These are phyloP conservation scores for Ophiodon elongatus DNA, from an alignment of 2,113 vertebrate species.

Conservation along the genomic window DNA sequence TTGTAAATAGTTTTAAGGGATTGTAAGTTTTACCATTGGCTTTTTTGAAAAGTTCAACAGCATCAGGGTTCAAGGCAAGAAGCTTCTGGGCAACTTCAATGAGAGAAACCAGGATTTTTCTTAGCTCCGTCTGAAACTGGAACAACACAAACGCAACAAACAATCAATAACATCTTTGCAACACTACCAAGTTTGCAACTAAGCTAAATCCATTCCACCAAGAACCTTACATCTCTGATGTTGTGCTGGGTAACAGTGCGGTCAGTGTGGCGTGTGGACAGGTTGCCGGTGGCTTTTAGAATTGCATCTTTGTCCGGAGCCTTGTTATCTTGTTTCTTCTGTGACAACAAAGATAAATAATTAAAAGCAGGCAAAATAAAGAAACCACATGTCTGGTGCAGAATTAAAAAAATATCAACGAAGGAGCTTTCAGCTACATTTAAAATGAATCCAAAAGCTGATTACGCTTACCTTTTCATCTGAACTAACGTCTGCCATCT, in stretches of 20 bases:
- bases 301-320: constrained; percentile 97
- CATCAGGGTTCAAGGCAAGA: constrained; percentile 95
- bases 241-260: constrained; percentile 91
- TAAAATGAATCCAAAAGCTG: neutral
- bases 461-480: constrained; percentile 90
- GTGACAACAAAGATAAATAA: neutral
- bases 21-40: constrained; percentile 90
- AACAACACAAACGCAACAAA: constrained; percentile 12
- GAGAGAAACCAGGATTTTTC: constrained; percentile 97
- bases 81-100: constrained; percentile 98
- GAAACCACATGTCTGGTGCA: neutral
- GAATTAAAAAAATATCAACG: neutral
- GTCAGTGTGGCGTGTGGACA: constrained; percentile 88
- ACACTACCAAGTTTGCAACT: constrained; percentile 11
- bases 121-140: constrained; percentile 98
- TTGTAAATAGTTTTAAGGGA: too few species aligned
- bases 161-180: neutral
- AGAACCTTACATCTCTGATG: constrained; percentile 92
- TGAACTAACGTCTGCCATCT: constrained; percentile 91
- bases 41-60: constrained; percentile 97
- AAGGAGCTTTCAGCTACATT: neutral
- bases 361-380: neutral
- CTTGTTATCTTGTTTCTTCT: constrained; percentile 97
- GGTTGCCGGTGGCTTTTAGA: constrained; percentile 90
- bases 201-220: neutral